Conservation (phyloP, 2,888 invertebrate genomes). For the Dryococelus australis region DNA sequence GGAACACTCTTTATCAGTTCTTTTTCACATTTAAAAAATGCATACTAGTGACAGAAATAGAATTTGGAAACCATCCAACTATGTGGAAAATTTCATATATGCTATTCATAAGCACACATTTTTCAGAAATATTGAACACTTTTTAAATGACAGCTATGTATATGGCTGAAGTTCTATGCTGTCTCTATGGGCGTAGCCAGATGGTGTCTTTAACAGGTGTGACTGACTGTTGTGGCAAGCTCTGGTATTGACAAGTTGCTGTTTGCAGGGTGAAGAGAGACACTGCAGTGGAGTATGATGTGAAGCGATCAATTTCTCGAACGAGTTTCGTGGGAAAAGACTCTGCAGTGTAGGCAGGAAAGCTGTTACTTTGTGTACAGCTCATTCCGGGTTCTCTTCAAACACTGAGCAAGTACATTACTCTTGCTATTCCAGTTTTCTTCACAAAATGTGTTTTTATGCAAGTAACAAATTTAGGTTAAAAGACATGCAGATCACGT, state of each 20-base stretch:
- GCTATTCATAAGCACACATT: too few species aligned
- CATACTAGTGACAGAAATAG: too few species aligned
- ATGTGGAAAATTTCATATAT: too few species aligned
- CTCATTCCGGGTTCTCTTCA: background rate
- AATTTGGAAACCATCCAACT: too few species aligned
- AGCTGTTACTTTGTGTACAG: background rate
- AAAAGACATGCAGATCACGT: background rate
- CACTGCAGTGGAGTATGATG: conserved; percentile 83
- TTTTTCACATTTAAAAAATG: too few species aligned
- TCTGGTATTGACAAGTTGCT: background rate
- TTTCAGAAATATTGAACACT: too few species aligned
- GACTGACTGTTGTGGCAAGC: too few species aligned
- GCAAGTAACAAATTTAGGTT: background rate
- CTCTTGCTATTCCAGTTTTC: background rate
- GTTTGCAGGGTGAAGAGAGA: conserved; percentile 52
- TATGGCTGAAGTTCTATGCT: too few species aligned
- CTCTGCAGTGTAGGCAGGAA: conserved; percentile 75
- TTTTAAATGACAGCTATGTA: too few species aligned
- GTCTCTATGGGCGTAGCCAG: too few species aligned
- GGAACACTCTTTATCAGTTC: too few species aligned
- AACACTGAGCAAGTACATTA: background rate
- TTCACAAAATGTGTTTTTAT: background rate
- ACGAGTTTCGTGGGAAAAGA: conserved; percentile 89
- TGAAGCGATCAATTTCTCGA: conserved; percentile 81
- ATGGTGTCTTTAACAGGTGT: too few species aligned